Evolutionary conservation across 2,797 vertebrate species (phyloP), one percentile per base, ranked within the genome.

Genomic region (Taenioides sp.): DNA sequence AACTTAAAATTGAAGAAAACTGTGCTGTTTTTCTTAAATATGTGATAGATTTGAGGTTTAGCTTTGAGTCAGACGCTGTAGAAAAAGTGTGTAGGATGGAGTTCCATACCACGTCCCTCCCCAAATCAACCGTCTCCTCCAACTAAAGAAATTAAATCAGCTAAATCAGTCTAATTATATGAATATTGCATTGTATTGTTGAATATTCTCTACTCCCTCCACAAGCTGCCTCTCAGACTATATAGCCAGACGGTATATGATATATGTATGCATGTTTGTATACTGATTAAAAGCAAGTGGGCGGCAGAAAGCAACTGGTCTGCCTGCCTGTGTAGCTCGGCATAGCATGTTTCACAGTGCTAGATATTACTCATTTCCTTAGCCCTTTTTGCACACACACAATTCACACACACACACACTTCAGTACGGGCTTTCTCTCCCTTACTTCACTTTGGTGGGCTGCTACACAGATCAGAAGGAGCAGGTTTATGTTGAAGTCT

Each of bases 301-400:
- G 94, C 87, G 94, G 91, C 86, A 92, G 87, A 89, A 93, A 59
- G 93, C 93, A 94, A 94, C 92, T 93, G 93, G 93, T 92, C 92
- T 93, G 91, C 88, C 82, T 92, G 88, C 88, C 82, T 92, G 88
- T 92, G 92, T 92, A 92, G 92, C 90, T 91, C 87, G 91, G 93
- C 92, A 91, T 89, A 93, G 92, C 93, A 92, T 92, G 92, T 90
- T 93, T 93, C 93, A 92, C 92, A 92, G 87, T 93, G 91, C 90
- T 92, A 88, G 92, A 92, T 94, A 94, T 94, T 94, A 94, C 93
- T 94, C 93, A 95, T 92, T 94, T 94, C 93, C 93, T 94, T 84
- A 94, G 92, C 86, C 87, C 85, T 92, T 91, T 92, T 89, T 90
- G 86, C 87, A 90, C 84, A 86, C 86, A 87, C 47, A 60, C 74